Conservation (phyloP, 2,113 vertebrate genomes). For the Podilymbus podiceps region DNA sequence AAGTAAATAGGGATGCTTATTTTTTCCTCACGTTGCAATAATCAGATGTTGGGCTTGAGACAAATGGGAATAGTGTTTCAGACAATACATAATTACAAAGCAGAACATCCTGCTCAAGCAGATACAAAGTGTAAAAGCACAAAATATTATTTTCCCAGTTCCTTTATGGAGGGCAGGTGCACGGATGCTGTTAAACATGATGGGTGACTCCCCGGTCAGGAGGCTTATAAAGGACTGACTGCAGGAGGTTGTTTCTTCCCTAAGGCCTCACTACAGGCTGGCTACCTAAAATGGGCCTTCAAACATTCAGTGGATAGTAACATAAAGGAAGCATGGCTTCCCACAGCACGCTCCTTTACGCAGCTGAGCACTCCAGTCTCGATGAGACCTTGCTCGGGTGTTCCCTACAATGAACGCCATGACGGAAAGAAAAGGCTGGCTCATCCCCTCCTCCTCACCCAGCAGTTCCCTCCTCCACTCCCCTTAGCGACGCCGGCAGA, state of each 20-base stretch:
- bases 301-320: fast-evolving
- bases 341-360: no score
- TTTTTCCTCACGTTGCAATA: neutral
- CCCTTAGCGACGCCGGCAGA: no score
- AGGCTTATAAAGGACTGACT: no score
- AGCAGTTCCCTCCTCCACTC: neutral
- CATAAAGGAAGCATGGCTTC: neutral
- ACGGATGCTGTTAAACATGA: fast-evolving
- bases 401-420: fast-evolving
- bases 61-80: neutral
- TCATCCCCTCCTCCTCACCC: neutral
- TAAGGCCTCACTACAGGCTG: no score
- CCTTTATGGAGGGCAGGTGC: neutral
- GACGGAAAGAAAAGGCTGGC: neutral
- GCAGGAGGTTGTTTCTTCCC: neutral
- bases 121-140: neutral
- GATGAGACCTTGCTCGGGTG: fast-evolving
- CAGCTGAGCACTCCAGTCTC: neutral
- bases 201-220: no score
- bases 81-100: neutral
- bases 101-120: neutral
- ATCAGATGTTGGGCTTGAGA: neutral
- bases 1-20: neutral
- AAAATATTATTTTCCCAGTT: neutral
- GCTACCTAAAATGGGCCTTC: neutral